Conservation (phyloP, 2,888 invertebrate genomes). For the Euplagia quadripunctaria region DNA sequence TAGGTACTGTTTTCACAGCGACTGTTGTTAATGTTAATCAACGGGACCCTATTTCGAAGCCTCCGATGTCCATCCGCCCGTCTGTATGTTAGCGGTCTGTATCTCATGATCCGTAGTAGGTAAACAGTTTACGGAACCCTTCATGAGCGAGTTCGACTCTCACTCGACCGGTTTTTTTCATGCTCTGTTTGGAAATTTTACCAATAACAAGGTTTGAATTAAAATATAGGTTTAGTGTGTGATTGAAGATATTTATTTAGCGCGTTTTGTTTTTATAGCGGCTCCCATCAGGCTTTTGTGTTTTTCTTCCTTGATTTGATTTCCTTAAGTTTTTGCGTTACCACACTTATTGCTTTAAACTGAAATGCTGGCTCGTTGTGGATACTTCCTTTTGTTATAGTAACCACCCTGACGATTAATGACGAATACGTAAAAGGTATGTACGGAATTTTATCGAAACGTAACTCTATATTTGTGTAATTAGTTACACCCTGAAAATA, state of each 20-base stretch:
- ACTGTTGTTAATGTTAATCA: too few species aligned
- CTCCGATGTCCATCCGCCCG: too few species aligned
- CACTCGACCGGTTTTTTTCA: too few species aligned
- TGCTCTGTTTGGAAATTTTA: not conserved
- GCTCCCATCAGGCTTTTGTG: not conserved
- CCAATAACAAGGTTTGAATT: not conserved
- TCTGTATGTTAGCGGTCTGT: too few species aligned
- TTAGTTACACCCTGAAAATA: not conserved
- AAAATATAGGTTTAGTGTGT: not conserved
- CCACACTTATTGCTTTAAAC: not conserved
- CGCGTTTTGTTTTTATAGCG: too few species aligned
- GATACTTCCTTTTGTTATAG: not conserved
- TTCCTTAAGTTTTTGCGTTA: not conserved
- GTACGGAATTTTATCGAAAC: not conserved
- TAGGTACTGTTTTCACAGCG: not conserved
- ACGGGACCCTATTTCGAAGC: too few species aligned
- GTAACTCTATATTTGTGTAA: not conserved
- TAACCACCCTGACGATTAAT: not conserved
- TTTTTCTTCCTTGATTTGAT: not conserved
- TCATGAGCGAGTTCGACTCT: too few species aligned
- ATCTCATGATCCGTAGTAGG: too few species aligned
- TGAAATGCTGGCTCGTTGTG: not conserved
- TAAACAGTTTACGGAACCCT: too few species aligned
- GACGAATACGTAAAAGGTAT: conserved; percentile 7
- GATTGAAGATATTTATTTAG: too few species aligned